Base-by-base conservation (phyloP, 2,888 invertebrate species). In the Orchesellides sinensis region DNA sequence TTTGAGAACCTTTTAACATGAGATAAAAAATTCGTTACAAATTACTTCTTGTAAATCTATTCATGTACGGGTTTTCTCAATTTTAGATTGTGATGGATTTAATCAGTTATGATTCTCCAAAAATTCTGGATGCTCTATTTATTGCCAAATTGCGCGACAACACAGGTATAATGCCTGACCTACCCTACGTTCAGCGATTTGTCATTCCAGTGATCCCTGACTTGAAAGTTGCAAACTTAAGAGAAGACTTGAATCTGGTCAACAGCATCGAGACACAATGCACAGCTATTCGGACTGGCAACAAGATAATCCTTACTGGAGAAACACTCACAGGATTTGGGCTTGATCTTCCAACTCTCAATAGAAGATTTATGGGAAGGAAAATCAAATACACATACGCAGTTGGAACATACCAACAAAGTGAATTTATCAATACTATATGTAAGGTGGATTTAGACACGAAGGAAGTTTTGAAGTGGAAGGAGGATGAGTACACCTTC, bases 341-440 rank as follows among this genome's bases (percentile, higher is more conserved):
- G 25, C 89, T 90, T 73, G 92, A 92, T 78, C 89, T 92, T 75
- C 92, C 92, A 1, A 89, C 90, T 6, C 90, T 91, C 63, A 91
- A 92, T 88, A 90, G 90, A 72, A 86, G 88, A 21, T 89, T 88
- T 82, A 29, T 45, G 61, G 65, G 45, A 10, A 89, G 89, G 80
- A 89, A 90, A 75, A 91, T 92, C 88, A 92, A 90, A 19, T 83
- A 68, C 86, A 89, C 89, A 40, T 92, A 91, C 84, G 91, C 91
- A 75, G 90, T 90, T 40, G 89, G 89, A 17, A 87, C 89, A 27
- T 88, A 88, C 63, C 89, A 89, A 25, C 75, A 86, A 74, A 69
- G 89, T 87, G 66, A 83, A 25, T 84, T 61, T 35, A 49, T 45
- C 6, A 49, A 78, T 40, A 23, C 73, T 0, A 35, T 78, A 21